Percentiles rank a stretch among this genome's conserved stretches.
phyloP scores from a whole-genome alignment of 2,113 vertebrate genomes.

The Falcunculus frontatus region DNA sequence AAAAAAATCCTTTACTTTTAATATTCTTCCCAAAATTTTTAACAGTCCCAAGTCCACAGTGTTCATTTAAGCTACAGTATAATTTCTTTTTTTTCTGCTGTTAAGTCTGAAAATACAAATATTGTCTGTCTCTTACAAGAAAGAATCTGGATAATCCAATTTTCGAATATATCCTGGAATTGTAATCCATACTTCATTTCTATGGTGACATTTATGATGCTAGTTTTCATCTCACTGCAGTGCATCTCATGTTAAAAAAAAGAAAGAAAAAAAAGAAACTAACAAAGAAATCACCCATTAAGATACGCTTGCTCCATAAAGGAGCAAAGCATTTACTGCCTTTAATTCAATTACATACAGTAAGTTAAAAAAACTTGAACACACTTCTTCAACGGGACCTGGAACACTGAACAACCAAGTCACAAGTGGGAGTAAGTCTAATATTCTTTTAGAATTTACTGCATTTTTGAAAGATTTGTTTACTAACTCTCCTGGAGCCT shows the following conservation, averaged over 20 bases:
- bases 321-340: not conserved
- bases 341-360: not conserved
- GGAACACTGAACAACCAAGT: not conserved
- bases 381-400: not conserved
- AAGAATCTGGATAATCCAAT: not conserved
- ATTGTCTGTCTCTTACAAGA: not conserved
- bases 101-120: not conserved
- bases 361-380: not conserved
- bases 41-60: not conserved
- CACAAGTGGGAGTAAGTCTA: not conserved
- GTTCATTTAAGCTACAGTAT: not conserved
- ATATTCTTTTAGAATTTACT: not conserved
- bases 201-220: not conserved
- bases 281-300: not conserved
- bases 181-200: not conserved
- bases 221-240: not conserved
- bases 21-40: not conserved
- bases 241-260: not conserved
- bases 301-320: too few species aligned
- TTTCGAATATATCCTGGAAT: not conserved
- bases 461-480: not conserved
- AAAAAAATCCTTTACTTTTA: not conserved
- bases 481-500: not conserved
- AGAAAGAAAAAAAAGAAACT: not conserved
- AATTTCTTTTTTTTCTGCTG: not conserved